Base-by-base conservation (phyloP, 1,140 invertebrate species). In the Agrypnia vestita region DNA sequence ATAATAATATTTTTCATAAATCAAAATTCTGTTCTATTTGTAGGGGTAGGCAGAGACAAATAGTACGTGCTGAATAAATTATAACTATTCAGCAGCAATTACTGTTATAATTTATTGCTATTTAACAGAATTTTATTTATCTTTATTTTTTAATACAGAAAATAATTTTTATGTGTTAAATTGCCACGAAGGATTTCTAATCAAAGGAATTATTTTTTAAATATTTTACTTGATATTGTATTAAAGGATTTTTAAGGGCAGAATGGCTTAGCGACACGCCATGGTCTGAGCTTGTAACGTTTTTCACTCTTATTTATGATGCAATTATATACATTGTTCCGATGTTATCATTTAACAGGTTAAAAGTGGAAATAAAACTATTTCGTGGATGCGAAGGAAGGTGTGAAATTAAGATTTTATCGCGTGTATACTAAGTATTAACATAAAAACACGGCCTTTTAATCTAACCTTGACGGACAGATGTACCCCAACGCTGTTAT, bases 351-450 rank as follows among this genome's bases (percentile, higher is more conserved):
- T 51, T 46, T 71, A 69, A 64, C 62, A 43, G 61, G 61, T 74
- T 64, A 79, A 79, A 79, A 74, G 69, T 19, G n/a, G 35, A 62
- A 73, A 79, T 67, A 74, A 72, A 73, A 49, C 19, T 55, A 35
- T 62, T 62, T 49, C 11, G 11, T 62, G 67, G 15, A 73, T 53
- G 64, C 77, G 25, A 44, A 35, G 47, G 61, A 15, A 79, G 77
- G 77, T 73, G 77, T 79, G 77, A 79, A 67, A 79, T 73, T 51
- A 79, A 79, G 77, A 73, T 74, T 21, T 11, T 73, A 73, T 77
- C 76, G 25, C 35, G 25, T 71, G 49, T 78, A 71, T 67, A 76
- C 44, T 64, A 43, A 67, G 46, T 44, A 71, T 71, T 21, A 47
- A 61, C 53, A 61, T 75, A 56, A 73, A 59, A 75, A 76, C 74